Conservation (phyloP, 2,888 invertebrate species). For the Pomacea canaliculata region DNA sequence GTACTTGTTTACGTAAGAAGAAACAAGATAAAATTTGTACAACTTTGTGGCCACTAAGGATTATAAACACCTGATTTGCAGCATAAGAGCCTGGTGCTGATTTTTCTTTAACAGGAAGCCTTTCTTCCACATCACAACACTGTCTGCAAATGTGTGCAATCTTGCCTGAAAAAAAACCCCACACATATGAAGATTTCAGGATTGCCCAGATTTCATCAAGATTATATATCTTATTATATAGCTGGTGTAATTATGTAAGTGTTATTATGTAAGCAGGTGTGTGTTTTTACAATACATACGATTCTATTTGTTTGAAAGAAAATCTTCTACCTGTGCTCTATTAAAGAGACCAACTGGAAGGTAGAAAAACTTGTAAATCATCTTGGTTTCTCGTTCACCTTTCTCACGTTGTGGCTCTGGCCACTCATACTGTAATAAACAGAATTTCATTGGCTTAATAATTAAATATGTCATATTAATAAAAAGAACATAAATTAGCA, state of each 20-base stretch:
- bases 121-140: slow-evolving; percentile 66
- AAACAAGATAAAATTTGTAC: too few relatives aligned
- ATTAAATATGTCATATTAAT: too few relatives aligned
- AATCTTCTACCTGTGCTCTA: slow-evolving; percentile 63
- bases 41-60: too few relatives aligned
- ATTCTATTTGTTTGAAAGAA: background rate
- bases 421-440: slow-evolving; percentile 53
- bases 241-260: background rate
- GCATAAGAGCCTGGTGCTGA: slow-evolving; percentile 62
- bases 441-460: background rate
- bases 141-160: slow-evolving; percentile 65
- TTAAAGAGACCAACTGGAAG: slow-evolving; percentile 69
- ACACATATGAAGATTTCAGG: too few relatives aligned
- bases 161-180: slow-evolving; percentile 51
- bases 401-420: slow-evolving; percentile 48
- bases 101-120: slow-evolving; percentile 68
- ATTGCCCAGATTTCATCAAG: too few relatives aligned
- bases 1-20: too few relatives aligned
- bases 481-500: too few relatives aligned
- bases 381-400: slow-evolving; percentile 57
- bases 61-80: slow-evolving; percentile 53
- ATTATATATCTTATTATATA: too few relatives aligned
- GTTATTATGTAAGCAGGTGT: background rate
- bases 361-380: slow-evolving; percentile 67
- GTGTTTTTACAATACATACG: background rate